Evolutionary conservation across 2,797 vertebrate species (phyloP).

Genomic region (Sebastes vulpes): DNA sequence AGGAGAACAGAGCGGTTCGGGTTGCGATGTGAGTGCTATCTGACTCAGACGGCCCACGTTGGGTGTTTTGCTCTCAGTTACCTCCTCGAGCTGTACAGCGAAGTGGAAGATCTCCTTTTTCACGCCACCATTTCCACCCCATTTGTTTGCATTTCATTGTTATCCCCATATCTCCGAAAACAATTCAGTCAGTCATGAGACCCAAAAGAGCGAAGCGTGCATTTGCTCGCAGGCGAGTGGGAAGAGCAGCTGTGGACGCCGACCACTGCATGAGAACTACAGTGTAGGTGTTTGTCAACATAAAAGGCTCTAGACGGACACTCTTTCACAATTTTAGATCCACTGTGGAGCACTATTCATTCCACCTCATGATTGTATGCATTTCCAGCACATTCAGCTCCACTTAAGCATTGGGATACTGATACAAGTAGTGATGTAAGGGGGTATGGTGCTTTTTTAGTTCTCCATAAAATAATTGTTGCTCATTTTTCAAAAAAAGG

Average conservation of each 20-base stretch:
- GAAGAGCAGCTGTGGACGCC: constrained; percentile 70
- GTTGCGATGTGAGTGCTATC: constrained; percentile 58
- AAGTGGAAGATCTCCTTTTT: constrained; percentile 79
- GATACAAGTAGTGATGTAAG: constrained; percentile 10
- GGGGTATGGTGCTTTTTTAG: constrained; percentile 22
- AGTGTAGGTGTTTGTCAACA: constrained; percentile 74
- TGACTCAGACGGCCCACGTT: constrained; percentile 54
- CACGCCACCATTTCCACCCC: constrained; percentile 66
- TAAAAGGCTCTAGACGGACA: constrained; percentile 52
- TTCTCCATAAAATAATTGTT: constrained; percentile 8
- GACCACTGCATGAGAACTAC: constrained; percentile 64
- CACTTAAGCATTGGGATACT: constrained; percentile 15
- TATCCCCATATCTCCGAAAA: constrained; percentile 40
- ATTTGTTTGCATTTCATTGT: constrained; percentile 67
- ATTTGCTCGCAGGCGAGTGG: constrained; percentile 66
- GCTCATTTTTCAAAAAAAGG: not conserved
- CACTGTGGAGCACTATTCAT: constrained; percentile 16
- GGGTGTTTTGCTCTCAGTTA: constrained; percentile 39
- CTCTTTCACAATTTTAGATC: constrained; percentile 43
- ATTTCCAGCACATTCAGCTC: constrained; percentile 33
- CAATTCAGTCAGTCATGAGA: constrained; percentile 51
- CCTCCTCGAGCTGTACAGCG: constrained; percentile 71
- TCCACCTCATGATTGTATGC: constrained; percentile 11
- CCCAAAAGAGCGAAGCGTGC: constrained; percentile 45
- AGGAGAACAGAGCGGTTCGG: constrained; percentile 46